Base-by-base conservation (phyloP, 2,797 vertebrate species). In the Platalea minor region DNA sequence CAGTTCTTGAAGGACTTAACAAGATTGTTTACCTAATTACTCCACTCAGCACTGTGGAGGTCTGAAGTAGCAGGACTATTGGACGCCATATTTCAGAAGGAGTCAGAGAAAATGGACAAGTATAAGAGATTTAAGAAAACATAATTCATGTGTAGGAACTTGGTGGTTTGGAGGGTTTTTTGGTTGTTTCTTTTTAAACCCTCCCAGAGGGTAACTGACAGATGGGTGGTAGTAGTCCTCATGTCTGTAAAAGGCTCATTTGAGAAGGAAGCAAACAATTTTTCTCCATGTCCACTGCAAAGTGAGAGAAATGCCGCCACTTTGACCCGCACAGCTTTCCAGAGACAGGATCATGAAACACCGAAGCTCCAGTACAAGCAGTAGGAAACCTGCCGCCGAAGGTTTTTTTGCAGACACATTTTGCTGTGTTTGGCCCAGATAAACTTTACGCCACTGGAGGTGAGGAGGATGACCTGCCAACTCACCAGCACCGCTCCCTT, bases 371-470 rank as follows among this genome's bases (percentile, higher is more conserved):
- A 8, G 10, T 6, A 57, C 56, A 70, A 84, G 46, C 23, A 46
- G 43, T 3, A 74, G 37, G 43, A 51, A 90, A 65, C 10, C 37
- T 85, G 48, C 33, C 0, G 0, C 24, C 25, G 46, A 53, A 76
- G 18, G 24, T 6, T 56, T 85, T 78, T 78, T 59, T 26, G 59
- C 23, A 75, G 67, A 43, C 15, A n/a, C 9, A 3, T 65, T 68
- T 51, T 75, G 33, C 35, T 5, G 0, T 2, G 39, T 43, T 85
- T 72, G 61, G 45, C 60, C 5, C 0, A 0, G 39, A n/a, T 26
- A 39, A 89, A 51, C 29, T 53, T 86, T 3, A 46, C 1, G 0
- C 45, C 0, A 0, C 53, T 33, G 41, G 53, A 51, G 20, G 24
- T 0, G 0, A 37, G 14, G 33, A 31, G 35, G 12, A 57, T 26